A percentile compares a stretch with the other conserved stretches of the same genome.
Evolutionary conservation across 2,888 invertebrate genomes (phyloP).

Genomic region (Lasioglossum pauxillum): DNA sequence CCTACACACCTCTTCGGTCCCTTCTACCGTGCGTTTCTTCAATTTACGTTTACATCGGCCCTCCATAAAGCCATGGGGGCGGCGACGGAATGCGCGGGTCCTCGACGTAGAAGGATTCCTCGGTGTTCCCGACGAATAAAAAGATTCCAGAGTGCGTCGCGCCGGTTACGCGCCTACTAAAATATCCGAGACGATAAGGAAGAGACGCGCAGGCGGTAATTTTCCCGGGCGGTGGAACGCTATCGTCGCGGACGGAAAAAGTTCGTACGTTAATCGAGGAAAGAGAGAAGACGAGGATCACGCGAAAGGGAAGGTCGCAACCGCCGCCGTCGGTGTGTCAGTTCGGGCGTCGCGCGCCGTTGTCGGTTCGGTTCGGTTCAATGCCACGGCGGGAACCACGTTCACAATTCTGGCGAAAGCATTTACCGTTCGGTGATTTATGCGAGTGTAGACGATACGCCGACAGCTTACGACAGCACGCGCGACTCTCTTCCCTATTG

Average conservation of each 20-base stretch:
- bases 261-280: background rate
- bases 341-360: background rate
- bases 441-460: conserved; percentile 48
- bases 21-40: conserved; percentile 47
- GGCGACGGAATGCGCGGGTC: conserved; percentile 39
- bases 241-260: background rate
- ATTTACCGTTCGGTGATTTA: conserved; percentile 62
- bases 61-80: conserved; percentile 58
- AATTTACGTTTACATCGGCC: conserved; percentile 65
- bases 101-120: conserved; percentile 33
- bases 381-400: conserved; percentile 1
- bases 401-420: conserved; percentile 48
- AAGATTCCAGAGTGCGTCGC: conserved; percentile 21
- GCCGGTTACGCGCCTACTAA: conserved; percentile 34
- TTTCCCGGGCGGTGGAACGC: background rate
- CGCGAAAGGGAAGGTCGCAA: background rate
- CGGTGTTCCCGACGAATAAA: conserved; percentile 8
- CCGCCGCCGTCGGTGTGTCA: background rate
- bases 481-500: conserved; percentile 48
- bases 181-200: conserved; percentile 43
- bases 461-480: conserved; percentile 60
- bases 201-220: conserved; percentile 10
- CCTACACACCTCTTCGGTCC: conserved; percentile 46
- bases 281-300: too few relatives aligned
- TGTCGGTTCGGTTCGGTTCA: conserved; percentile 4